Base-by-base conservation (phyloP, 2,113 vertebrate species). In the Hyperoodon ampullatus region DNA sequence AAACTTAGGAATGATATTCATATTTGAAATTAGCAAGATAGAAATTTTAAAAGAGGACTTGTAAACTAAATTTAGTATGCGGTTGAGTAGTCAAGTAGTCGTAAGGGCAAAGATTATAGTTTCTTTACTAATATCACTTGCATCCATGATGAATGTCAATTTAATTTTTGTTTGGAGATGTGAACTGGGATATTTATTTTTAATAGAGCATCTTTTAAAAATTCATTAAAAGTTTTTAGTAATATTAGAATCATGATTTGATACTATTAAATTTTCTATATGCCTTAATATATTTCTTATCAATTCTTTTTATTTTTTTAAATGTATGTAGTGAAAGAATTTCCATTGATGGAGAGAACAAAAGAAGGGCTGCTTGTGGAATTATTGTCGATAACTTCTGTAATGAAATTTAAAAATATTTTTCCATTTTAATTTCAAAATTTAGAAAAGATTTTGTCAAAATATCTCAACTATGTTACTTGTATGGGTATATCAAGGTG, bases 81-180 rank as follows among this genome's bases (percentile, higher is more conserved):
- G 90, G 60, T 33, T 42, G 83, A 61, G 10, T 75, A n/a, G 5
- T 18, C 6, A 1, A 61, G 10, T 75, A n/a, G 5, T 18, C 7
- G 1, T 88, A 68, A 84, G 21, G 26, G 3, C 68, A 68, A 3
- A 12, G 10, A 66, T 68, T 35, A 77, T 42, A 8, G 2, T 91
- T 88, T 68, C 33, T 81, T 82, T 30, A 75, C 6, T 44, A 61
- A 39, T 6, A 35, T 80, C 15, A 55, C 28, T 53, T 60, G 6
- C 33, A 3, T 92, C 50, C 12, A 21, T 89, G 18, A 39, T 66
- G 61, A 77, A 77, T 58, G 42, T 65, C n/a, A 47, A 19, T 66
- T 95, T 65, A 80, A 82, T 88, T 78, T 93, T 61, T 18, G 1
- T 77, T 92, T 95, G 93, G 82, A 94, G 18, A 83, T 1, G 26